Evolutionary conservation across 2,113 vertebrate genomes (phyloP), one percentile per base, ranked within the genome.

Genomic region (Vulpes vulpes): DNA sequence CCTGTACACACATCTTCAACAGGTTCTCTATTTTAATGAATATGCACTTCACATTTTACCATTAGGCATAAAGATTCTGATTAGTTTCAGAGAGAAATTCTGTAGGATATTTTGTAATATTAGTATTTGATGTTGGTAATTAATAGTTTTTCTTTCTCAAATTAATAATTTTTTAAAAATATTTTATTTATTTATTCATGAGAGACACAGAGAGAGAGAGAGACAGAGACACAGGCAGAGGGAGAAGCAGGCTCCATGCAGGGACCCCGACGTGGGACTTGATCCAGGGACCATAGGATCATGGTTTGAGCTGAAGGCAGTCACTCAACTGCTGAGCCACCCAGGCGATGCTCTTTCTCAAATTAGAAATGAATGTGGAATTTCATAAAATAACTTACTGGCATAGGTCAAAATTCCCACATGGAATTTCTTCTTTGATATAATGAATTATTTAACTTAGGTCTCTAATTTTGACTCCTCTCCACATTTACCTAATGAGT

Each of bases 361-460:
- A 93, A 49, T 78, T 83, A 88, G n/a, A 51, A 55, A 84, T 79
- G 11, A 89, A 69, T 80, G 38, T 35, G 22, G 8, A 64, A 59
- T 80, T 93, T 91, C 57, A 57, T 10, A 88, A 84, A 93, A 88
- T 82, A 96, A 76, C 32, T 74, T 79, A 69, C 73, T 74, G 76
- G 22, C 32, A 88, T 69, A 57, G 84, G 14, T 97, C 57, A 88
- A 79, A 62, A 67, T 93, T 79, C 11, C 14, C 55, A 35, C 76
- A 74, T 14, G 71, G 22, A 22, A 43, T 74, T 74, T 69, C 65
- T 78, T 86, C 84, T 83, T 62, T 88, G 11, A 65, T 11, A 69
- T 59, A 69, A 57, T 76, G 20, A 93, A 38, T 85, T 84, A 91
- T 84, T 96, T 95, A 96, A 91, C 25, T 38, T 25, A 11, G 8